Conservation (phyloP, 2,797 vertebrate species). For the Phrynocephalus guinanensis region DNA sequence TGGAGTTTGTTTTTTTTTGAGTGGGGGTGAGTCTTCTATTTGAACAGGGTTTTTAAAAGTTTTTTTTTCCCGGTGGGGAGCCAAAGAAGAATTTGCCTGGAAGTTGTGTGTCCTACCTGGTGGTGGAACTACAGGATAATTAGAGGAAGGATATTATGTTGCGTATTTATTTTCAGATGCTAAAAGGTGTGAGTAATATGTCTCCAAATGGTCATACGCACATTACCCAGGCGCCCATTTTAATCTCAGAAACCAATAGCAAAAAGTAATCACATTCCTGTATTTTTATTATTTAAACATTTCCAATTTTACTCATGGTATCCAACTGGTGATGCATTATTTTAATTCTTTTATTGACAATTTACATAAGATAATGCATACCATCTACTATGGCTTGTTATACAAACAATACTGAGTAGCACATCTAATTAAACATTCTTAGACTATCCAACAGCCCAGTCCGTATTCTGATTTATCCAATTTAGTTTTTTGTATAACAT, state of each 20-base stretch:
- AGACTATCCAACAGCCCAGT: too few relatives aligned
- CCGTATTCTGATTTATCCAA: too few relatives aligned
- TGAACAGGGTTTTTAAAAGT: neutral
- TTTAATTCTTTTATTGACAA: too few relatives aligned
- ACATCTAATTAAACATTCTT: too few relatives aligned
- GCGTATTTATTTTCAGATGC: constrained; percentile 53
- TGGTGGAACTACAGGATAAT: constrained; percentile 49
- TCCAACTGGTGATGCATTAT: too few relatives aligned
- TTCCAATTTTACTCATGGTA: neutral
- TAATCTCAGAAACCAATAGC: neutral
- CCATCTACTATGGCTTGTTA: too few relatives aligned
- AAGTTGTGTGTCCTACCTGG: constrained; percentile 41
- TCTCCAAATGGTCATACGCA: constrained; percentile 33
- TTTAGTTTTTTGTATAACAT: too few relatives aligned
- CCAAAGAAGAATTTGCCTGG: constrained; percentile 23
- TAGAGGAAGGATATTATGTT: constrained; percentile 44
- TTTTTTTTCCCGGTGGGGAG: too few relatives aligned
- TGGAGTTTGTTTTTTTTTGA: constrained; percentile 1
- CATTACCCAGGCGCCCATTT: constrained; percentile 28
- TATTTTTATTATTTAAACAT: neutral
- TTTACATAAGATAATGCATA: too few relatives aligned
- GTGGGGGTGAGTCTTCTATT: too few relatives aligned
- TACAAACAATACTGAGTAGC: too few relatives aligned
- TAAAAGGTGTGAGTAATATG: constrained; percentile 54
- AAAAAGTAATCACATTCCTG: neutral